Percentiles rank a stretch among this genome's conserved stretches.
phyloP scores from a whole-genome alignment of 2,888 invertebrate genomes.

The Carpatolechia fugitivella region DNA sequence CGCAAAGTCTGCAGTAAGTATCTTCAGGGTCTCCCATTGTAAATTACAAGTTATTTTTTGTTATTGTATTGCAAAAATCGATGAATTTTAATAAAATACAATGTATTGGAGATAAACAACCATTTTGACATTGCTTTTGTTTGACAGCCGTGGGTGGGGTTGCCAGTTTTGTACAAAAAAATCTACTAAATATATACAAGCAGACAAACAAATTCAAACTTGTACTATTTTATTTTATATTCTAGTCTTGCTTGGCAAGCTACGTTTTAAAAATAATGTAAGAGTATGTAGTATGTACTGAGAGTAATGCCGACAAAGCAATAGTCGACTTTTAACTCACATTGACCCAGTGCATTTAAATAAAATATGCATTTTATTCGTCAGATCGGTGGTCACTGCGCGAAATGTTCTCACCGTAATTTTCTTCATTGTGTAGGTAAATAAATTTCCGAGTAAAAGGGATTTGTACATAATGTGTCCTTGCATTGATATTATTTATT shows the following conservation, averaged over 20 bases:
- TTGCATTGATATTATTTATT: too few relatives aligned
- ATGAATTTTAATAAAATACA: constrained; percentile 12
- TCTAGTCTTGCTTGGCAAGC: background rate
- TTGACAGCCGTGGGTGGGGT: constrained; percentile 22
- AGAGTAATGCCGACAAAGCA: background rate
- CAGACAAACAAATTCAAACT: too few relatives aligned
- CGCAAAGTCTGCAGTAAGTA: constrained; percentile 64
- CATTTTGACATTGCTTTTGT: constrained; percentile 25
- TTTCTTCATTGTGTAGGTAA: too few relatives aligned
- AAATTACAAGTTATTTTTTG: constrained; percentile 21
- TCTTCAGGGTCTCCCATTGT: constrained; percentile 53
- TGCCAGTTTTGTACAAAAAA: constrained; percentile 17
- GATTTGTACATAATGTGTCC: too few relatives aligned
- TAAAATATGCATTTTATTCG: background rate
- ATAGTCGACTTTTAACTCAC: background rate
- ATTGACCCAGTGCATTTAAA: background rate
- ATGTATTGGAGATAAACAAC: constrained; percentile 39
- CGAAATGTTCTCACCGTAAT: too few relatives aligned
- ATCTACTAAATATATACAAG: background rate
- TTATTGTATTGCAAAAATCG: constrained; percentile 13
- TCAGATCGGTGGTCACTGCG: too few relatives aligned
- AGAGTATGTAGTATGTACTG: too few relatives aligned
- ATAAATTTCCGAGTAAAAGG: too few relatives aligned
- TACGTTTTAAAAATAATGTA: background rate
- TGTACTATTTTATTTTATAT: too few relatives aligned